These are phyloP conservation scores for Sylvia borin DNA, from an alignment of 2,797 vertebrate genomes.

Conservation along the genomic window DNA sequence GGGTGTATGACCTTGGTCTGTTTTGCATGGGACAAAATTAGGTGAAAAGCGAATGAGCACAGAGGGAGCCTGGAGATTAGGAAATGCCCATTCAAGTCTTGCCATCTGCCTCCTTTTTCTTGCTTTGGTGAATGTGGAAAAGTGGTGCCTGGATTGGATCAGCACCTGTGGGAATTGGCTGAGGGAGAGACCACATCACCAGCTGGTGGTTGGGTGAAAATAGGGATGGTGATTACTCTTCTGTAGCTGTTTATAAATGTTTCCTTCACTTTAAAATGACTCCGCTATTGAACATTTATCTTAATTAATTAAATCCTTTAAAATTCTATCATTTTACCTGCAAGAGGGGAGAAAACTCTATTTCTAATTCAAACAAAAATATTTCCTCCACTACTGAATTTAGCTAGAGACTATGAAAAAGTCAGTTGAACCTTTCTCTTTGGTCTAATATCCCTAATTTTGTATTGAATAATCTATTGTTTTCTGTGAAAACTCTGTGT, in stretches of 20 bases:
- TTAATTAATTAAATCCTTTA: not conserved
- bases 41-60: accelerated
- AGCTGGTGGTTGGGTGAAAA: not conserved
- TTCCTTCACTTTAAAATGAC: not conserved
- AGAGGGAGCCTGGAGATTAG: not conserved
- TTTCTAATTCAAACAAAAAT: not conserved
- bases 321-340: not conserved
- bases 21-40: not conserved
- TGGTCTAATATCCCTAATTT: not conserved
- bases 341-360: not conserved
- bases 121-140: not conserved
- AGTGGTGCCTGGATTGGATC: not conserved
- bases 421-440: not conserved
- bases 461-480: not conserved
- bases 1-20: accelerated
- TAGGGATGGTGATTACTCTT: not conserved
- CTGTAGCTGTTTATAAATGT: not conserved
- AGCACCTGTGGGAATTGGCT: not conserved
- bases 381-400: not conserved
- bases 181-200: not conserved
- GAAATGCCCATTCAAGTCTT: not conserved
- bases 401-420: not conserved
- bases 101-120: not conserved
- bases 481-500: not conserved
- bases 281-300: not conserved